Conservation (phyloP, 1,140 invertebrate genomes). For the Drosophila suzukii region DNA sequence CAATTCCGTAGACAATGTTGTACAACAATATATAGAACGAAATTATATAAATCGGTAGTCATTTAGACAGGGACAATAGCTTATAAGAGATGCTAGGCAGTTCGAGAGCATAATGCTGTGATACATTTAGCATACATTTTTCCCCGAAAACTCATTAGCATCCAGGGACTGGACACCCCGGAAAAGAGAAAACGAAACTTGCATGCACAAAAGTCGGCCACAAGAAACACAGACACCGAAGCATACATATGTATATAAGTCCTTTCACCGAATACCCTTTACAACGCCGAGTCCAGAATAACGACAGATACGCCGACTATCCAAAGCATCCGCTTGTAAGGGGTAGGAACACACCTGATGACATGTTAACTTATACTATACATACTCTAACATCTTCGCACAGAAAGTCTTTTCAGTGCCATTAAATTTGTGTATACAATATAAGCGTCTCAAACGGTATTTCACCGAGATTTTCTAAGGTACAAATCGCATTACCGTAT, state of each 20-base stretch:
- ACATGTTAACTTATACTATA: constrained; percentile 16
- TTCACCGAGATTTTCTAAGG: constrained; percentile 23
- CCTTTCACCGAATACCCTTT: constrained; percentile 22
- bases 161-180: constrained; percentile 19
- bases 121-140: constrained; percentile 80
- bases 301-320: constrained; percentile 31
- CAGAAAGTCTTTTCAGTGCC: constrained; percentile 8
- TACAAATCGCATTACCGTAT: constrained; percentile 49
- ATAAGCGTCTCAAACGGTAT: not conserved
- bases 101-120: constrained; percentile 82
- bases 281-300: constrained; percentile 3
- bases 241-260: constrained; percentile 21
- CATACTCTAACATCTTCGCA: constrained; percentile 10
- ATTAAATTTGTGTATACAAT: constrained; percentile 54
- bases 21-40: constrained; percentile 39
- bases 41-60: constrained; percentile 45
- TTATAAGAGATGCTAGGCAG: constrained; percentile 73
- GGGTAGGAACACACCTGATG: constrained; percentile 46
- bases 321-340: constrained; percentile 23
- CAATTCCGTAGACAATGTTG: constrained; percentile 38
- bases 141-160: constrained; percentile 38
- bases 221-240: constrained; percentile 17
- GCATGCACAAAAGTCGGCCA: constrained; percentile 27
- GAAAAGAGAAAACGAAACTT: constrained; percentile 18
- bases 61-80: constrained; percentile 72